These are phyloP conservation scores for Nasonia giraulti DNA, from an alignment of 1,140 invertebrate species.

Conservation along the genomic window DNA sequence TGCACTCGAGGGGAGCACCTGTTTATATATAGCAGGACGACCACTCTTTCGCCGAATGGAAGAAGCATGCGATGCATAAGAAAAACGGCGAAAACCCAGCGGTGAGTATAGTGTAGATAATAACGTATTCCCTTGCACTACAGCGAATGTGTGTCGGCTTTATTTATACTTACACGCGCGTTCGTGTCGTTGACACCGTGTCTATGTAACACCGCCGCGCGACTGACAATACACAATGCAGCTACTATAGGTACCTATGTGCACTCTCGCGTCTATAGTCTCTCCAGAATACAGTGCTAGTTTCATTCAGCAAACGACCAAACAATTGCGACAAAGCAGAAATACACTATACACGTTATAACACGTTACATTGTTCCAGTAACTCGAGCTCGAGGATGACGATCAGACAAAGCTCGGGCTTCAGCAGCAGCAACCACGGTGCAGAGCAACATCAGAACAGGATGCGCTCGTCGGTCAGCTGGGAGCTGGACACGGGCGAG, in stretches of 20 bases:
- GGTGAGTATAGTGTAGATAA: slow-evolving; percentile 31
- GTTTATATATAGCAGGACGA: too few species aligned
- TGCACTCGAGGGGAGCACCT: not conserved
- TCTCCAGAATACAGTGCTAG: too few species aligned
- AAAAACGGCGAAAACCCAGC: slow-evolving; percentile 47
- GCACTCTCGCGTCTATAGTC: not conserved
- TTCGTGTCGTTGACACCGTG: not conserved
- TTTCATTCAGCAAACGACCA: too few species aligned
- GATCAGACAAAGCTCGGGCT: not conserved
- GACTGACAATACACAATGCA: not conserved
- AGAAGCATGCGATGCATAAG: slow-evolving; percentile 56
- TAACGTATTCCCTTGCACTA: too few species aligned
- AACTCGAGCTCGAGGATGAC: slow-evolving; percentile 4
- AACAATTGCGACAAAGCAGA: not conserved
- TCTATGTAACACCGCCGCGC: too few species aligned
- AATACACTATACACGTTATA: not conserved
- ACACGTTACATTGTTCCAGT: not conserved
- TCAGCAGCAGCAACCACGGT: not conserved
- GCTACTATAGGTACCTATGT: not conserved
- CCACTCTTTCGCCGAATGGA: too few species aligned
- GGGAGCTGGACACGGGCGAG: slow-evolving; percentile 53
- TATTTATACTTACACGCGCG: not conserved
- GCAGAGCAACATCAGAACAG: not conserved
- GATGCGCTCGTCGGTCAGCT: slow-evolving; percentile 37
- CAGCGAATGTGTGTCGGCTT: too few species aligned